A percentile compares a stretch with the other conserved stretches of the same genome.
Conservation (phyloP, 2,888 invertebrate species). For the Taenaris catops region DNA sequence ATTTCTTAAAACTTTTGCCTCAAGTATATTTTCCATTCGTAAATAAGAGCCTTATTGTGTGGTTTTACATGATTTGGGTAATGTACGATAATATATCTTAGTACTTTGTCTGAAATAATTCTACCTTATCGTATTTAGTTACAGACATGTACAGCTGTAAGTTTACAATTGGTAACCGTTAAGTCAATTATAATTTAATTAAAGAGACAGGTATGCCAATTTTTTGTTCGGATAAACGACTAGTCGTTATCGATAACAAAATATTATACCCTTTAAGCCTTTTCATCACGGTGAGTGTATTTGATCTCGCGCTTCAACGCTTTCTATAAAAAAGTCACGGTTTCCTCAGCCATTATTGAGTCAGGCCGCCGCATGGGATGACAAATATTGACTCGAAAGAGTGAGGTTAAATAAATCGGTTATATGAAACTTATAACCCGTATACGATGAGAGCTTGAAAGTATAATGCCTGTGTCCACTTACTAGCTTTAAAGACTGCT, state of each 20-base stretch:
- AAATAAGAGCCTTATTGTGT: too few relatives aligned
- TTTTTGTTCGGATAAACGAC: background rate
- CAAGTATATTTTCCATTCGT: too few relatives aligned
- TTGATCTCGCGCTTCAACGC: constrained; percentile 20
- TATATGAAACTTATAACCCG: constrained; percentile 24
- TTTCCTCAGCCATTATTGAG: constrained; percentile 25
- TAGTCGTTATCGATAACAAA: constrained; percentile 1
- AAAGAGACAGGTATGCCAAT: too few relatives aligned
- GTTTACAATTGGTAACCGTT: too few relatives aligned
- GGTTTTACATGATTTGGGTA: too few relatives aligned
- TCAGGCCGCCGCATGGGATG: constrained; percentile 24
- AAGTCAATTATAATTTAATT: too few relatives aligned
- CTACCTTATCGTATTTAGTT: too few relatives aligned
- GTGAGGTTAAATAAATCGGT: constrained; percentile 24
- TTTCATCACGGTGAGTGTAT: constrained; percentile 19
- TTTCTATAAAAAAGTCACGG: constrained; percentile 19
- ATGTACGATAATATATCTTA: too few relatives aligned
- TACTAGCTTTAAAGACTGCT: too few relatives aligned
- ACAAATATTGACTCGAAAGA: constrained; percentile 29
- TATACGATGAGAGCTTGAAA: background rate
- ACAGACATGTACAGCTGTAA: background rate
- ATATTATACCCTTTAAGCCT: constrained; percentile 8
- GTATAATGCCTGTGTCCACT: too few relatives aligned
- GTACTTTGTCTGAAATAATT: too few relatives aligned
- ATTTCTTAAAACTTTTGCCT: too few relatives aligned